Evolutionary conservation across 2,888 invertebrate genomes (phyloP).

Genomic region (Hylaea fasciaria): DNA sequence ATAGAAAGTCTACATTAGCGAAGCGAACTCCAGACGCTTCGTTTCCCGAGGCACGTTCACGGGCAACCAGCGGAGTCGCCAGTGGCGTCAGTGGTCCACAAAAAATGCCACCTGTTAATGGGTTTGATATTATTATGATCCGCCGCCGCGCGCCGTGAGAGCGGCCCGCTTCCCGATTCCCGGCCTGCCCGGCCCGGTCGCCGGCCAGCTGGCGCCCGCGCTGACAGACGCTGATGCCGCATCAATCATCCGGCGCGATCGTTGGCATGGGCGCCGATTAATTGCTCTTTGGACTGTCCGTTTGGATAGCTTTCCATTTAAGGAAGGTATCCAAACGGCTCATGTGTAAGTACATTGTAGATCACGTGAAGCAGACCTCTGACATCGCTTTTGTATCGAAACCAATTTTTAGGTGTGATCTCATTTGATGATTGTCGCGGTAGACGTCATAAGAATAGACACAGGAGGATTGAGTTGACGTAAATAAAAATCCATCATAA

Average conservation of each 20-base stretch:
- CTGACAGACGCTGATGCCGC: conserved; percentile 42
- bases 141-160: conserved; percentile 44
- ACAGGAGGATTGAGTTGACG: background rate
- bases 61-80: background rate
- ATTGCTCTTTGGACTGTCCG: conserved; percentile 27
- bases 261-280: conserved; percentile 47
- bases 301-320: conserved; percentile 28
- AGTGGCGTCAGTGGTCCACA: conserved; percentile 17
- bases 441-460: no score
- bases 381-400: no score
- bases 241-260: conserved; percentile 52
- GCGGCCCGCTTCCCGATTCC: conserved; percentile 52
- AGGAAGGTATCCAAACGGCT: no score
- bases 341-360: background rate
- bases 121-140: conserved; percentile 25
- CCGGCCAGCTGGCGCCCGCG: conserved; percentile 59
- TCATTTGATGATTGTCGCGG: no score
- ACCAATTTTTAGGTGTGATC: no score
- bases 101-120: conserved; percentile 34
- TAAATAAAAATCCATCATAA: background rate
- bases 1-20: conserved; percentile 11
- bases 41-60: conserved; percentile 6
- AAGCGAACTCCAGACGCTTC: conserved; percentile 12
- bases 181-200: conserved; percentile 50
- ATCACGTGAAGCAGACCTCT: background rate